phyloP scores from a whole-genome alignment of 2,797 vertebrate genomes.

The Hapalemur alaotrensis region DNA sequence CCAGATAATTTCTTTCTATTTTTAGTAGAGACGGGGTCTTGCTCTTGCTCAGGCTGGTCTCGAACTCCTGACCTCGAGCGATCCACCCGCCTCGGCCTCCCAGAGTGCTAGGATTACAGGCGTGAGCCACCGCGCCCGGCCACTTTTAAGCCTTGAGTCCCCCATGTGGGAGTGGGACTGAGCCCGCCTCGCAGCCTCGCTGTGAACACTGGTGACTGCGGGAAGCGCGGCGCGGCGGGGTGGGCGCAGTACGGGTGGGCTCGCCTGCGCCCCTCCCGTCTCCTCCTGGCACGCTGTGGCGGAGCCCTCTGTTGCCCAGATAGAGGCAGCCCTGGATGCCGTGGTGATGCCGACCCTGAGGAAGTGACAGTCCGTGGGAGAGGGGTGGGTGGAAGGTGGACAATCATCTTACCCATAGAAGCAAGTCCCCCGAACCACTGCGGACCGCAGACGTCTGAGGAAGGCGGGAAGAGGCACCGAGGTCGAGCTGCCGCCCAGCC shows the following conservation, averaged over 20 bases:
- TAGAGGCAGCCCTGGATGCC: neutral
- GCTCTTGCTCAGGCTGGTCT: no score
- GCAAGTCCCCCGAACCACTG: neutral
- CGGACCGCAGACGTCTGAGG: neutral
- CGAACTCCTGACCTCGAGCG: no score
- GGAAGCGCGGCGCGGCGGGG: neutral
- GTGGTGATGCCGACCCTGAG: neutral
- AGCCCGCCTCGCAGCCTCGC: neutral
- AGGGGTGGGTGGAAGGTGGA: neutral
- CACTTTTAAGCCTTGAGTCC: neutral
- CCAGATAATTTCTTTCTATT: no score
- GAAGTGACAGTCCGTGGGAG: neutral
- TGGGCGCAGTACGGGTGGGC: no score
- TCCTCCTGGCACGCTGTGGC: neutral
- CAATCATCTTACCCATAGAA: neutral
- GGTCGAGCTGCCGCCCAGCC: no score
- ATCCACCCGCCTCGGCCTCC: no score
- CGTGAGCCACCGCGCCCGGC: no score
- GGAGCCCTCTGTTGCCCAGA: no score
- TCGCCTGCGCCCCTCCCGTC: neutral
- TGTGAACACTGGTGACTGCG: neutral
- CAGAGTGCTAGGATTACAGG: no score
- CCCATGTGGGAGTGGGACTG: neutral
- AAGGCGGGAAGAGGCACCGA: neutral
- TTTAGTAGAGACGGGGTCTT: no score